Conservation (phyloP, 2,888 invertebrate species). For the Epirrhoe alternata region DNA sequence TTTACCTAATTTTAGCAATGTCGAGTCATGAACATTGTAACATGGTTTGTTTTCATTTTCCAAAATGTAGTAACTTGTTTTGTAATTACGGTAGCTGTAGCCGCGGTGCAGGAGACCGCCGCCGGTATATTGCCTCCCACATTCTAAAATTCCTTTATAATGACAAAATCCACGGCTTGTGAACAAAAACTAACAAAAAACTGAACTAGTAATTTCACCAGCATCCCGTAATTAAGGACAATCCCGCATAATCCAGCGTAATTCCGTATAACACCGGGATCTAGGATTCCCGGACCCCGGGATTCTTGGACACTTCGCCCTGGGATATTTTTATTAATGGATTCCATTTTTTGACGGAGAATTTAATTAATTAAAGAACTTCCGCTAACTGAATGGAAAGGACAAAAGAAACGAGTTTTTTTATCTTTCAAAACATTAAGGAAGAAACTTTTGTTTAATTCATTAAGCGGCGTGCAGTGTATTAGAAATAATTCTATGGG, state of each 20-base stretch:
- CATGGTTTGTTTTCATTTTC: no score
- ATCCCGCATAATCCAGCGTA: constrained; percentile 69
- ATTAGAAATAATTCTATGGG: constrained; percentile 28
- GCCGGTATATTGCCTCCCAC: not conserved
- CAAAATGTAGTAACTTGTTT: not conserved
- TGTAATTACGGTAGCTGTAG: not conserved
- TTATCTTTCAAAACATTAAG: constrained; percentile 26
- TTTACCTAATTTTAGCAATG: no score
- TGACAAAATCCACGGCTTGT: constrained; percentile 16
- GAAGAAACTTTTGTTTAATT: constrained; percentile 27
- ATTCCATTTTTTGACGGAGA: constrained; percentile 66
- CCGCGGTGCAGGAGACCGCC: not conserved
- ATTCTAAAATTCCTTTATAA: constrained; percentile 24
- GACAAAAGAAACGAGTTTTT: constrained; percentile 35
- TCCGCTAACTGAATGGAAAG: constrained; percentile 40
- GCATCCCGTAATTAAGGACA: constrained; percentile 66
- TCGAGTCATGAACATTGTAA: no score
- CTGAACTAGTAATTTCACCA: constrained; percentile 54
- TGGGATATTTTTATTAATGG: constrained; percentile 63
- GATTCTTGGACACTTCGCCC: constrained; percentile 43
- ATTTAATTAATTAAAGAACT: constrained; percentile 65
- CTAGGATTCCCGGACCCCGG: constrained; percentile 45
- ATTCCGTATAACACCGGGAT: constrained; percentile 68
- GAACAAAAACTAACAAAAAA: constrained; percentile 47
- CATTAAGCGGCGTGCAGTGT: constrained; percentile 22